Base-by-base conservation (phyloP, 2,888 invertebrate species). In the Eristalis pertinax region DNA sequence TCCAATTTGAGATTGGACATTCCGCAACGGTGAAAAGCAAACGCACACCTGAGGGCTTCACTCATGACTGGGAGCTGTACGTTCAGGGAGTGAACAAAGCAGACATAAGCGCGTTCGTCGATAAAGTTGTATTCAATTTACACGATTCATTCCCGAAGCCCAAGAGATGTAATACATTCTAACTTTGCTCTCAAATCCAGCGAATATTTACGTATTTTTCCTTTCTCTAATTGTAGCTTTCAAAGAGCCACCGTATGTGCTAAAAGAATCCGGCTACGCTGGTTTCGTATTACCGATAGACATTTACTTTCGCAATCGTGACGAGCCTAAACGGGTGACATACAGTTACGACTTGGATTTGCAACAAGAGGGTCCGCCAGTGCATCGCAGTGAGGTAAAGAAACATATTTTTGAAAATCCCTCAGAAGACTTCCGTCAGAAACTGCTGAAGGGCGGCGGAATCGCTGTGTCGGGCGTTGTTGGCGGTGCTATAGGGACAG, bases 51-150 rank as follows among this genome's bases (percentile, higher is more conserved):
- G 97, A 98, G 92, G 98, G 98, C 65, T 98, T 97, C 92, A 99
- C 99, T 90, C 99, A 99, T 94, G 99, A 99, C 93, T 99, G 99
- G 99, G 97, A 97, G 93, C 96, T 99, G 74, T 99, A 97, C 94
- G 97, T 99, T 26, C 95, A 97, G 91, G 98, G 98, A 75, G 95
- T 96, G 89, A 97, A 98, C 91, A 96, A 96, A 90, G 96, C 96
- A 89, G 97, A 97, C 91, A 97, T 99, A 90, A 96, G 97, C 91
- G 95, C 97, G 92, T 99, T 97, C 94, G 96, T 99, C 78, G 98
- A 99, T 85, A 98, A 97, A 95, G 96, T 97, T 88, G 97, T 98
- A 32, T 99, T 99, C 92, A 94, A 96, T 91, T 94, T 99, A 74
- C 99, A 99, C 91, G 96, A 97, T 88, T 98, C 98, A 68, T 99